Base-by-base conservation (phyloP, 2,888 invertebrate species). In the Cheilosia scutellata region DNA sequence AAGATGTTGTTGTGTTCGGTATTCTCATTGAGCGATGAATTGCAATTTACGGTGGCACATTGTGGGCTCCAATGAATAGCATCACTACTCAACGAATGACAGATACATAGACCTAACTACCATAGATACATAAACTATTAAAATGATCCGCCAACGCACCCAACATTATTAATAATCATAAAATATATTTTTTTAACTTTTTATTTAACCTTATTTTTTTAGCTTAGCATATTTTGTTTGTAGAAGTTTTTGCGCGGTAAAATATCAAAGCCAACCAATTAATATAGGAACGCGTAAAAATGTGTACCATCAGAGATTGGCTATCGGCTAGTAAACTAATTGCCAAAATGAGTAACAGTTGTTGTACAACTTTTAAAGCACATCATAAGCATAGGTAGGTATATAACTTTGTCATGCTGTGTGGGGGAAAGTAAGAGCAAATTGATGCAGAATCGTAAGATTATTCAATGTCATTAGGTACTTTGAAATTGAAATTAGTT, bases 111-210 rank as follows among this genome's bases (percentile, higher is more conserved):
- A 20, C 16, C 37, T 37, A 37, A 37, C 11, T 11, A 9, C 37
- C 20, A 20, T 20, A 20, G 37, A n/a, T 57, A 44, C 55, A 27
- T 49, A 37, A n/a, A 44, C 58, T 58, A 58, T 70, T 37, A 51
- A 33, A 63, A 27, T 60, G 27, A 55, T 68, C 57, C 55, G 57
- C 71, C 71, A 71, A 71, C 71, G 55, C 68, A 57, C 47, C 62
- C 31, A 57, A 70, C 57, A 57, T 33, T 16, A 44, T 57, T 57
- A 31, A 70, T 47, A 25, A 40, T 13, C 6, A 55, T n/a, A 55
- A n/a, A n/a, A n/a, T n/a, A 13, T 37, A 3, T 37, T 37, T 37
- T 4, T 7, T n/a, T 42, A 25, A 20, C 11, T 20, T 60, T 42
- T 68, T 55, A 29, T 37, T 47, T 53, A 68, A 27, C 31, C 29